Percentiles rank a stretch among this genome's conserved stretches.
These are phyloP conservation scores for Marasmarcha lunaedactyla DNA, from an alignment of 2,888 invertebrate genomes.

Conservation along the genomic window DNA sequence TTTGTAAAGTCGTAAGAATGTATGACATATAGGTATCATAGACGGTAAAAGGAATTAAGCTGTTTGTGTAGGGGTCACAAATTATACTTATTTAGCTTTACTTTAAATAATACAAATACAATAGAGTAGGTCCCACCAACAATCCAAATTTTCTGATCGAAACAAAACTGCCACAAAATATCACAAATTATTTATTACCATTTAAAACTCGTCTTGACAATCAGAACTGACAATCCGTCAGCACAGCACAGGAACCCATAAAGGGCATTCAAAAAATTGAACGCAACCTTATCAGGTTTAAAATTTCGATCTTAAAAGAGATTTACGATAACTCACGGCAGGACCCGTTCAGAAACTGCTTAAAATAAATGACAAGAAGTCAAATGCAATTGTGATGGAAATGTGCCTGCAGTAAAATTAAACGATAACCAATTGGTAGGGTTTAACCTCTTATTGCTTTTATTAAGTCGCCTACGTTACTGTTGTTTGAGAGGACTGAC, in stretches of 20 bases:
- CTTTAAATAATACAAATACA: too few species aligned
- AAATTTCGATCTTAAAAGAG: conserved; percentile 67
- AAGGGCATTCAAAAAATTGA: conserved; percentile 60
- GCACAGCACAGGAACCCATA: conserved; percentile 46
- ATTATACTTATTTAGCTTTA: too few species aligned
- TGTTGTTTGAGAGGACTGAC: conserved; percentile 28
- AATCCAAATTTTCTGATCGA: too few species aligned
- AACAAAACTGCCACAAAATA: too few species aligned
- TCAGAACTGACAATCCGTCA: conserved; percentile 64
- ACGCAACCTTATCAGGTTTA: conserved; percentile 66
- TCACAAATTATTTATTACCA: too few species aligned
- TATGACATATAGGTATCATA: too few species aligned
- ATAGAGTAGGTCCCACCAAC: too few species aligned
- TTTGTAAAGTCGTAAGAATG: too few species aligned
- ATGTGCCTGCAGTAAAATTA: conserved; percentile 70
- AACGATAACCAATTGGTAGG: conserved; percentile 65
- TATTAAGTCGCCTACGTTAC: conserved; percentile 51
- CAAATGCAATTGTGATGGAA: conserved; percentile 68
- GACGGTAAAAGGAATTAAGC: too few species aligned
- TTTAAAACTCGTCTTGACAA: too few species aligned
- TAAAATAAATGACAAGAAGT: conserved; percentile 70
- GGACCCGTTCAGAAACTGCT: conserved; percentile 58
- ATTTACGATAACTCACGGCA: conserved; percentile 69
- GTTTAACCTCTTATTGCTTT: conserved; percentile 61
- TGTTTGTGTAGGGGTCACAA: too few species aligned